phyloP scores from a whole-genome alignment of 2,113 vertebrate genomes.

The Coreoperca whiteheadi region DNA sequence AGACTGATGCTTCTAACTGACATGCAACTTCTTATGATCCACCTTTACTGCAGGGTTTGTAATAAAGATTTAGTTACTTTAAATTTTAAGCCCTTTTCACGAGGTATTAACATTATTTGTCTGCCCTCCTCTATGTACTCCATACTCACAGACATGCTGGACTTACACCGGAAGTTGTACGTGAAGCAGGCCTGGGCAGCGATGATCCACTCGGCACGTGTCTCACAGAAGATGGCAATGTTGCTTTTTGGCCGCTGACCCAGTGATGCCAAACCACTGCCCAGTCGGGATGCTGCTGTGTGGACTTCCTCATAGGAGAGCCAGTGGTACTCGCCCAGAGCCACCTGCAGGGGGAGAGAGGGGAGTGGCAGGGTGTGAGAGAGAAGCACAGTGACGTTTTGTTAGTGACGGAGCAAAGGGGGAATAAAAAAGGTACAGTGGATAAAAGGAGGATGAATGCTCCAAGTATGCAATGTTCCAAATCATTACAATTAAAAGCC shows the following conservation, averaged over 20 bases:
- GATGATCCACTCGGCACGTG: conserved; percentile 94
- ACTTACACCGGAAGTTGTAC: conserved; percentile 94
- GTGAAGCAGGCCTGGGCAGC: conserved; percentile 94
- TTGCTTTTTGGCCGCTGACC: conserved; percentile 91
- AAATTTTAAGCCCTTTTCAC: background rate
- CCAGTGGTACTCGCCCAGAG: conserved; percentile 94
- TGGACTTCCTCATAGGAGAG: conserved; percentile 89
- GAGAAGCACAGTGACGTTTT: background rate
- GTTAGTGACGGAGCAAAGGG: background rate
- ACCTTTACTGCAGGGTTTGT: background rate
- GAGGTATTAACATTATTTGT: background rate
- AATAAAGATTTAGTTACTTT: background rate
- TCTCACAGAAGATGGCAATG: conserved; percentile 97
- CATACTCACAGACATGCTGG: background rate
- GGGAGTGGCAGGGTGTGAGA: background rate
- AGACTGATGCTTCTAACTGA: background rate
- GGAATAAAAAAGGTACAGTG: background rate
- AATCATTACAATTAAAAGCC: background rate
- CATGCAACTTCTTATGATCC: background rate
- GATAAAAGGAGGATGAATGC: background rate
- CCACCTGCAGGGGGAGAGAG: conserved; percentile 83
- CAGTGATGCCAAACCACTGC: conserved; percentile 89
- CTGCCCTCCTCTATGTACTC: no score
- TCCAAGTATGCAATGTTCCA: background rate
- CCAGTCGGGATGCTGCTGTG: conserved; percentile 86